Evolutionary conservation across 2,888 invertebrate genomes (phyloP).

Genomic region (Eumacrocentrus americanus): DNA sequence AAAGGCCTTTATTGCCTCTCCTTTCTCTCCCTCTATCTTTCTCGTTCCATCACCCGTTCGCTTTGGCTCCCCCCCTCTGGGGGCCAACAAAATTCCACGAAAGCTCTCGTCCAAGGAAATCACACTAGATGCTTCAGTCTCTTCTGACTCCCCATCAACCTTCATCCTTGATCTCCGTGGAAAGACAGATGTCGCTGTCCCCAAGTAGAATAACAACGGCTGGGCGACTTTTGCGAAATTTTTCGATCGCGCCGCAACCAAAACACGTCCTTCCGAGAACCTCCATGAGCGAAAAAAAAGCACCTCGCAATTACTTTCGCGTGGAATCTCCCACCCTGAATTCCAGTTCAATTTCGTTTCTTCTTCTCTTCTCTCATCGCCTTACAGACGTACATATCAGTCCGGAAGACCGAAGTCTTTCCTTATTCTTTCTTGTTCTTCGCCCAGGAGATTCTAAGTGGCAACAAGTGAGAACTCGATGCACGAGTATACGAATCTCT

Average conservation of each 20-base stretch:
- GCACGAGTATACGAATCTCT: slow-evolving; percentile 39
- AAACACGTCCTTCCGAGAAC: slow-evolving; percentile 24
- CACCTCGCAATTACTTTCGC: slow-evolving; percentile 24
- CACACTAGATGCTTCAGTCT: slow-evolving; percentile 24
- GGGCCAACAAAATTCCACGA: slow-evolving; percentile 42
- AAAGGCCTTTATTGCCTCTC: slow-evolving; percentile 18
- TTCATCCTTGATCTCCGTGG: slow-evolving; percentile 13
- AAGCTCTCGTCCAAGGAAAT: slow-evolving; percentile 44
- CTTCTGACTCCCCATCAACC: slow-evolving; percentile 10
- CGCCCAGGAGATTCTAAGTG: not conserved
- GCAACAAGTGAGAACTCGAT: not conserved
- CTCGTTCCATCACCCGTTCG: slow-evolving; percentile 24
- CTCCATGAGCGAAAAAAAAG: slow-evolving; percentile 14
- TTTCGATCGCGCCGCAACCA: slow-evolving; percentile 2
- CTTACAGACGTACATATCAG: not conserved
- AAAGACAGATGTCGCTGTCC: slow-evolving; percentile 22
- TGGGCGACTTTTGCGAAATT: slow-evolving; percentile 17
- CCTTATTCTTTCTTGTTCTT: not conserved
- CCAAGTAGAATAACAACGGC: slow-evolving; percentile 5
- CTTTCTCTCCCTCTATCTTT: slow-evolving; percentile 18
- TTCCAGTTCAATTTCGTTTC: slow-evolving; percentile 16
- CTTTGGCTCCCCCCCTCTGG: slow-evolving; percentile 26
- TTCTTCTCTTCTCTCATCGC: not conserved
- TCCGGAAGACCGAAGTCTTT: not conserved
- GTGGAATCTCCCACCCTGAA: slow-evolving; percentile 24